Evolutionary conservation across 2,113 vertebrate genomes (phyloP).

Genomic region (Gorsachius goisagi): DNA sequence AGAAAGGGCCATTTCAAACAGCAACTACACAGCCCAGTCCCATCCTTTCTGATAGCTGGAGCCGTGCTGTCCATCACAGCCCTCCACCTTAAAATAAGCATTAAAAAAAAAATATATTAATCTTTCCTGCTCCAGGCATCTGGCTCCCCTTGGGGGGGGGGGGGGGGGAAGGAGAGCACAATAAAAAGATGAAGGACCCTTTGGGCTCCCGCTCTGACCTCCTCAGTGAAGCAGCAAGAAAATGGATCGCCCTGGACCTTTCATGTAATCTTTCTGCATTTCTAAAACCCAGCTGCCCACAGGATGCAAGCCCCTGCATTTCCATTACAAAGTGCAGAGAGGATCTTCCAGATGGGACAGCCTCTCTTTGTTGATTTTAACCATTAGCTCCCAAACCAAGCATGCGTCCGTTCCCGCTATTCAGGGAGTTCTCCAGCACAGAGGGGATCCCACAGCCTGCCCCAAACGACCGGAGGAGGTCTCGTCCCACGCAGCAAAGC

Average conservation of each 20-base stretch:
- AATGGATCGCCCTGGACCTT: not conserved
- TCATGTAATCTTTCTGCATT: not conserved
- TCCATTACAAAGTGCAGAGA: slow-evolving; percentile 39
- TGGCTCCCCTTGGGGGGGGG: too few species aligned
- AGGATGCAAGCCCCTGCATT: not conserved
- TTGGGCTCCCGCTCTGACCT: not conserved
- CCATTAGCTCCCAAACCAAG: not conserved
- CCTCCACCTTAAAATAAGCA: not conserved
- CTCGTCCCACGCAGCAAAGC: not conserved
- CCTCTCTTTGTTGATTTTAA: not conserved
- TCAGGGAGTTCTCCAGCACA: not conserved
- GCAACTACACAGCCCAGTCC: not conserved
- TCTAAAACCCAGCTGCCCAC: slow-evolving; percentile 2
- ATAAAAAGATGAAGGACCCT: not conserved
- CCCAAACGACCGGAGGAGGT: too few species aligned
- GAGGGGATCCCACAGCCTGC: not conserved
- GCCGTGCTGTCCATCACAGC: not conserved
- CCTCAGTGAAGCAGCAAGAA: not conserved
- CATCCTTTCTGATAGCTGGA: not conserved
- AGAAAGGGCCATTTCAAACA: not conserved
- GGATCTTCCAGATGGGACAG: slow-evolving; percentile 32
- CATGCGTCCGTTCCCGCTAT: not conserved
- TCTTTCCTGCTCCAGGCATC: not conserved
- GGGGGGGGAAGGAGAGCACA: too few species aligned
- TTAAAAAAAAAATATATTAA: not conserved